Evolutionary conservation across 2,113 vertebrate species (phyloP).

Genomic region (Chaenogobius annularis): DNA sequence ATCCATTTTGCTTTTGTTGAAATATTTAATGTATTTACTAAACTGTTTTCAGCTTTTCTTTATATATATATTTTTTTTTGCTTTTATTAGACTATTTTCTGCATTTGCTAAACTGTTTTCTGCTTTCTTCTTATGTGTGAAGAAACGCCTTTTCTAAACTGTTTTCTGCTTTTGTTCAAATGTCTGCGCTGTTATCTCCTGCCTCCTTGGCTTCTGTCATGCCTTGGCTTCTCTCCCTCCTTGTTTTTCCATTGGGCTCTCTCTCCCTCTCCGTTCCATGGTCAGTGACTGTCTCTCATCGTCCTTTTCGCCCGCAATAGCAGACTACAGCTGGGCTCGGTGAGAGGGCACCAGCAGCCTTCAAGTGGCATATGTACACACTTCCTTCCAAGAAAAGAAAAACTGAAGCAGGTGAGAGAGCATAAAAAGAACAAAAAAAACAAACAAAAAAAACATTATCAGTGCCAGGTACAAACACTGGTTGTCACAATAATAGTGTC

Average conservation of each 20-base stretch:
- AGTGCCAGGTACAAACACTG: neutral
- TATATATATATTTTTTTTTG: too few relatives aligned
- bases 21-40: too few relatives aligned
- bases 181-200: conserved; percentile 8
- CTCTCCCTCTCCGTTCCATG: conserved; percentile 9
- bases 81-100: too few relatives aligned
- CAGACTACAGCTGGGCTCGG: conserved; percentile 41
- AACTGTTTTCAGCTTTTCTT: too few relatives aligned
- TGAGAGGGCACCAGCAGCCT: conserved; percentile 67
- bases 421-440: conserved; percentile 23
- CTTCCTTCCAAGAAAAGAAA: conserved; percentile 76
- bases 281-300: conserved; percentile 27
- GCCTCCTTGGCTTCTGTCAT: conserved; percentile 13
- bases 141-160: neutral
- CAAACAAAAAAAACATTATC: neutral
- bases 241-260: conserved; percentile 24
- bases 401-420: conserved; percentile 61
- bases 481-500: neutral
- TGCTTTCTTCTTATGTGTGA: too few relatives aligned
- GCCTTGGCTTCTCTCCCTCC: conserved; percentile 44
- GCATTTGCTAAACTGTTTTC: too few relatives aligned
- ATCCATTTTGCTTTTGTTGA: too few relatives aligned
- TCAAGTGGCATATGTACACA: conserved; percentile 70
- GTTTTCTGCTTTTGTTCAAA: neutral
- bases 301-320: conserved; percentile 41